phyloP scores from a whole-genome alignment of 1,140 invertebrate species.

The Apis laboriosa region DNA sequence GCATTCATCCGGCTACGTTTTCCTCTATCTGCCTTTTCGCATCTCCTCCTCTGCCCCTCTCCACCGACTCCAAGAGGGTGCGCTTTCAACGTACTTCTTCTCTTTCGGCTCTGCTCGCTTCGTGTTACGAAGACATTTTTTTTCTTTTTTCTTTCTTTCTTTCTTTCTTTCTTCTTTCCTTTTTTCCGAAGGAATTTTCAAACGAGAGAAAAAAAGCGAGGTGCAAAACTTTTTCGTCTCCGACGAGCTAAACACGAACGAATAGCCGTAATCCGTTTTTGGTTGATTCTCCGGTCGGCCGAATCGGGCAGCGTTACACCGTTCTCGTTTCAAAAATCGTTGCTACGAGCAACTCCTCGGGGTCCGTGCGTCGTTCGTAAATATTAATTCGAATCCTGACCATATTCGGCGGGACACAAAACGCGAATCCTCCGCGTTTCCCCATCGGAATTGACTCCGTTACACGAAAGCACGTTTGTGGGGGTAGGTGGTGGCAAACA shows the following conservation, averaged over 20 bases:
- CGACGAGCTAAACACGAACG: neutral
- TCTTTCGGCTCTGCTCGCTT: too few species aligned
- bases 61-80: neutral
- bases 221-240: neutral
- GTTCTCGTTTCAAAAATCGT: conserved; percentile 19
- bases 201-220: neutral
- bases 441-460: conserved; percentile 48
- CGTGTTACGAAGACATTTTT: neutral
- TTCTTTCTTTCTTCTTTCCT: neutral
- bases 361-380: conserved; percentile 35
- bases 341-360: neutral
- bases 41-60: conserved; percentile 42
- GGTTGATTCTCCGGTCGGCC: too few species aligned
- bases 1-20: conserved; percentile 52
- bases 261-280: neutral
- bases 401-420: conserved; percentile 42
- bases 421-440: conserved; percentile 29
- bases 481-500: conserved; percentile 54
- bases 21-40: conserved; percentile 54
- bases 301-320: neutral
- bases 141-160: neutral
- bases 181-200: neutral
- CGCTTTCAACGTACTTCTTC: neutral
- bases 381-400: conserved; percentile 53
- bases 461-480: conserved; percentile 56